These are phyloP conservation scores for Rhodeus uyekii DNA, from an alignment of 2,797 vertebrate species.

Conservation along the genomic window DNA sequence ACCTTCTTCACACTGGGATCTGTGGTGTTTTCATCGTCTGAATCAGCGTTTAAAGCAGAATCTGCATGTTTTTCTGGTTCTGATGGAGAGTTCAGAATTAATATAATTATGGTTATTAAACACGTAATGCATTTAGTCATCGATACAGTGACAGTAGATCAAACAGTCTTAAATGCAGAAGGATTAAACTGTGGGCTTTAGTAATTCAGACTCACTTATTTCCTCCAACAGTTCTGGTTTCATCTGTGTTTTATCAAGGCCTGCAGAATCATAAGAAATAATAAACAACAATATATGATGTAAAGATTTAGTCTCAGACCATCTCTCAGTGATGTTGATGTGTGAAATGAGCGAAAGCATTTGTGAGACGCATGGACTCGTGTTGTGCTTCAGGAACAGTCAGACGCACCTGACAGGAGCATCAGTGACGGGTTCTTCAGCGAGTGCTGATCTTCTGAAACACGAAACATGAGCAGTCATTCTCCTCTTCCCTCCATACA, in stretches of 20 bases:
- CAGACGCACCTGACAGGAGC: neutral
- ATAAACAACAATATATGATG: too few relatives aligned
- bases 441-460: neutral
- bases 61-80: neutral
- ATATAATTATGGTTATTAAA: neutral
- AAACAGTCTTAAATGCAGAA: neutral
- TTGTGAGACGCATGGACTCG: neutral
- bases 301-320: too few relatives aligned
- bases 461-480: neutral
- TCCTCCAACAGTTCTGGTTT: neutral
- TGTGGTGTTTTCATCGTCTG: neutral
- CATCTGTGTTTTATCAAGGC: neutral
- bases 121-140: neutral
- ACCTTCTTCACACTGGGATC: neutral
- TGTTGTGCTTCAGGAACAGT: neutral
- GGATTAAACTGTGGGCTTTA: neutral
- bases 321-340: too few relatives aligned
- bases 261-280: neutral
- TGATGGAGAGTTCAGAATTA: neutral
- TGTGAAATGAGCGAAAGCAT: too few relatives aligned
- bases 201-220: neutral
- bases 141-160: neutral
- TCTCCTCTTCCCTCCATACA: neutral
- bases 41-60: neutral
- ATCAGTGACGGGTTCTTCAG: neutral